Conservation (phyloP, 1,140 invertebrate species). For the Lutraria rhynchaena region DNA sequence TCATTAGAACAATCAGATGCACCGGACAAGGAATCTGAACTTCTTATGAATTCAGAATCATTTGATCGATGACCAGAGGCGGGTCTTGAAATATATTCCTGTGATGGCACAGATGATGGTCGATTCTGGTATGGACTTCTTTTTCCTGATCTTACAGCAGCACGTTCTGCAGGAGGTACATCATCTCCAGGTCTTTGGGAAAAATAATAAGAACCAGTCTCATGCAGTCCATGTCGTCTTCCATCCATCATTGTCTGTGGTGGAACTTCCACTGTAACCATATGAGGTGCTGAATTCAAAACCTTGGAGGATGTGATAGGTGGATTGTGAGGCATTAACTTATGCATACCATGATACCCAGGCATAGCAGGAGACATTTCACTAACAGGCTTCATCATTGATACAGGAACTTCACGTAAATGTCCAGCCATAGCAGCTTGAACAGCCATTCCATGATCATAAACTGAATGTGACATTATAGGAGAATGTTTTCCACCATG, state of each 20-base stretch:
- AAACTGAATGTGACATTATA: neutral
- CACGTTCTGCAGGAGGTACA: neutral
- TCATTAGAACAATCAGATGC: slow-evolving; percentile 42
- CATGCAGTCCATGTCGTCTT: neutral
- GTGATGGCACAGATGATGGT: slow-evolving; percentile 36
- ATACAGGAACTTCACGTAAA: slow-evolving; percentile 1
- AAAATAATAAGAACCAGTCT: slow-evolving; percentile 5
- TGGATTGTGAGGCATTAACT: slow-evolving; percentile 28
- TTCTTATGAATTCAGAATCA: slow-evolving; percentile 13
- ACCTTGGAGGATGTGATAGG: slow-evolving; percentile 18
- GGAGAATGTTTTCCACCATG: slow-evolving; percentile 34
- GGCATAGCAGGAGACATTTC: slow-evolving; percentile 14
- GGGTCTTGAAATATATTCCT: slow-evolving; percentile 3
- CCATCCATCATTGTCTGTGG: slow-evolving; percentile 7
- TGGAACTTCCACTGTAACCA: slow-evolving; percentile 13
- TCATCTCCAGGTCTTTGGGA: neutral
- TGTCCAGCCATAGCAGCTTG: neutral
- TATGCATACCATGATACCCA: slow-evolving; percentile 42
- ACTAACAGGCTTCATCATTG: neutral
- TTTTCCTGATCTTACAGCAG: neutral
- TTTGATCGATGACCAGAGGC: neutral
- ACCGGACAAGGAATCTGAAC: slow-evolving; percentile 15
- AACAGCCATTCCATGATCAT: neutral
- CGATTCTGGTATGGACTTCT: slow-evolving; percentile 27
- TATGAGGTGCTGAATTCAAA: neutral